Base-by-base conservation (phyloP, 2,888 invertebrate genomes). In the Exephanes ischioxanthus region DNA sequence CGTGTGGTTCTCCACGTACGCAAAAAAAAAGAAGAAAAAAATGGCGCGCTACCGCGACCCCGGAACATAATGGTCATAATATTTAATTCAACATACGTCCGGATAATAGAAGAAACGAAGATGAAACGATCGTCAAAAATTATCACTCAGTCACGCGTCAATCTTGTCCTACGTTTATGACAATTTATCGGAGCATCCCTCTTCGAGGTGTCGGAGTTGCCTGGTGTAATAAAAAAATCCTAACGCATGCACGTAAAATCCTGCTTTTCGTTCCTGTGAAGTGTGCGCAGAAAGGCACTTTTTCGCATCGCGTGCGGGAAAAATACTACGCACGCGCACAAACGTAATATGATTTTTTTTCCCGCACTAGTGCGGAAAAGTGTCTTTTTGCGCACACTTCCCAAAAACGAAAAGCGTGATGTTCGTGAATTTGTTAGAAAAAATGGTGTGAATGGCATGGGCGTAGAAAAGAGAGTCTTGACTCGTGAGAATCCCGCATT, bases 11-110 rank as follows among this genome's bases (percentile, higher is more conserved):
- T 51, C 30, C 48, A 66, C 75, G 33, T 73, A 48, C 19, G 14
- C 48, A 19, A n/a, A 22, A 63, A 73, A 45, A 22, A 63, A 48
- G 9, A 1, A 41, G n/a, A 45, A 45, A 45, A 7, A 30, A 26
- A 14, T 51, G 30, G 30, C 30, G n/a, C 16, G 2, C 55, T 1
- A 19, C 14, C 9, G 3, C 19, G 7, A 22, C 16, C 26, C 2
- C 16, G 45, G n/a, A 11, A 9, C 19, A 7, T 26, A 19, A 9
- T 45, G 63, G 63, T 48, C 63, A 66, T 76, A 53, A 66, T 48
- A 66, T 76, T 76, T 51, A 76, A 76, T 76, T 76, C 51, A 37
- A 14, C 76, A 22, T 51, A 33, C 48, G 22, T 26, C 41, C 30
- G 19, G n/a, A 19, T 45, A 45, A 45, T 14, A 14, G 45, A 11